Conservation (phyloP, 1,140 invertebrate genomes). For the Drosophila ohnishii region DNA sequence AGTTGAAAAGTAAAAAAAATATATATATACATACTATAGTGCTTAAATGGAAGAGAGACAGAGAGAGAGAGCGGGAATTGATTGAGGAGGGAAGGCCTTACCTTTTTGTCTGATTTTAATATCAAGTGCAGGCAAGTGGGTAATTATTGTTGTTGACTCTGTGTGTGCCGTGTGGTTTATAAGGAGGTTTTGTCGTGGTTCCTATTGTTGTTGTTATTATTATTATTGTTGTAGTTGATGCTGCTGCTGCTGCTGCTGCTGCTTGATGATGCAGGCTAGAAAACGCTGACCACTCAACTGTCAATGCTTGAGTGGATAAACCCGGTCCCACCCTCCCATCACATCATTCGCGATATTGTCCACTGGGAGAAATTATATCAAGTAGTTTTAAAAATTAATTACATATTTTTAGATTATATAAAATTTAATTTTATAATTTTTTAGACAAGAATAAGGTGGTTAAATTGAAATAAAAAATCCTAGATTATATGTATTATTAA, state of each 20-base stretch:
- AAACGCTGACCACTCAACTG: constrained; percentile 80
- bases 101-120: constrained; percentile 80
- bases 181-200: constrained; percentile 47
- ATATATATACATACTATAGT: neutral
- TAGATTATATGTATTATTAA: neutral
- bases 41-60: constrained; percentile 4
- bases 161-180: constrained; percentile 44
- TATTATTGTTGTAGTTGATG: constrained; percentile 2
- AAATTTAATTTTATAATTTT: neutral
- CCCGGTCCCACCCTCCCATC: constrained; percentile 38
- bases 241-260: constrained; percentile 23
- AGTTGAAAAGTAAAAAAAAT: constrained; percentile 14
- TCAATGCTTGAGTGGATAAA: constrained; percentile 74
- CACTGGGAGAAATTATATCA: constrained; percentile 21
- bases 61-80: constrained; percentile 18
- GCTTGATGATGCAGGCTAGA: constrained; percentile 54
- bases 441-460: neutral
- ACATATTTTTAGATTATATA: rapidly evolving
- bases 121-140: constrained; percentile 81
- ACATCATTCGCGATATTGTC: constrained; percentile 28
- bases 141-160: constrained; percentile 78
- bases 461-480: neutral
- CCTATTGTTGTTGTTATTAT: constrained; percentile 23
- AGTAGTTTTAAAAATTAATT: constrained; percentile 1
- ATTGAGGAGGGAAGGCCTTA: constrained; percentile 47